These are phyloP conservation scores for Oncorhynchus kisutch DNA, from an alignment of 2,113 vertebrate genomes.

Conservation along the genomic window DNA sequence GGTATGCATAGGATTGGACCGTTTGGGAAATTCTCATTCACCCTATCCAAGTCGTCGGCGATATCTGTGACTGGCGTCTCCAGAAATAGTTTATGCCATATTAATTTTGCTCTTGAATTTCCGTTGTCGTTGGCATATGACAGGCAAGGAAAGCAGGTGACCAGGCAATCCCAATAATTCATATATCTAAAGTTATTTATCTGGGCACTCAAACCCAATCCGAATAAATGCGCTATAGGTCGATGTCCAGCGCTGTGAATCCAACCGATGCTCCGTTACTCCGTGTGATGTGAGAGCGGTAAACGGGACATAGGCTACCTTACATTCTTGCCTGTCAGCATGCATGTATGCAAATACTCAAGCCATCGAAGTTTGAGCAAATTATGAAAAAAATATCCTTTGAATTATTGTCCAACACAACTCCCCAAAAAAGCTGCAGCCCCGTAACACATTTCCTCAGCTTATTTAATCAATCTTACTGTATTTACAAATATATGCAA, in stretches of 20 bases:
- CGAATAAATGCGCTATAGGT: slow-evolving; percentile 48
- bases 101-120: slow-evolving; percentile 64
- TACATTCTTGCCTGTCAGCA: slow-evolving; percentile 64
- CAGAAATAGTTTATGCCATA: slow-evolving; percentile 71
- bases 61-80: slow-evolving; percentile 64
- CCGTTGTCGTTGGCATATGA: slow-evolving; percentile 66
- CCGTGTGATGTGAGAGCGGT: slow-evolving; percentile 68
- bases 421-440: slow-evolving; percentile 40
- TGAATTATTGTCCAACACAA: slow-evolving; percentile 51
- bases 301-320: slow-evolving; percentile 55
- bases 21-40: slow-evolving; percentile 70
- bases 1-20: slow-evolving; percentile 66
- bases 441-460: slow-evolving; percentile 50
- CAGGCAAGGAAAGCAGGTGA: slow-evolving; percentile 51
- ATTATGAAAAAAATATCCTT: slow-evolving; percentile 44
- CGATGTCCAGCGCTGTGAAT: slow-evolving; percentile 15
- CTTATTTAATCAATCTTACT: slow-evolving; percentile 49
- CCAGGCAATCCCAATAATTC: slow-evolving; percentile 53
- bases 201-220: slow-evolving; percentile 53
- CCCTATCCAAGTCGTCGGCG: slow-evolving; percentile 63
- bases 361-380: slow-evolving; percentile 70
- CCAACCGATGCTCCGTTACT: slow-evolving; percentile 26
- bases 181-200: slow-evolving; percentile 70
- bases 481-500: slow-evolving; percentile 49
- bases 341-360: slow-evolving; percentile 67